Conservation (phyloP, 2,113 vertebrate genomes). For the Sminthopsis crassicaudata region DNA sequence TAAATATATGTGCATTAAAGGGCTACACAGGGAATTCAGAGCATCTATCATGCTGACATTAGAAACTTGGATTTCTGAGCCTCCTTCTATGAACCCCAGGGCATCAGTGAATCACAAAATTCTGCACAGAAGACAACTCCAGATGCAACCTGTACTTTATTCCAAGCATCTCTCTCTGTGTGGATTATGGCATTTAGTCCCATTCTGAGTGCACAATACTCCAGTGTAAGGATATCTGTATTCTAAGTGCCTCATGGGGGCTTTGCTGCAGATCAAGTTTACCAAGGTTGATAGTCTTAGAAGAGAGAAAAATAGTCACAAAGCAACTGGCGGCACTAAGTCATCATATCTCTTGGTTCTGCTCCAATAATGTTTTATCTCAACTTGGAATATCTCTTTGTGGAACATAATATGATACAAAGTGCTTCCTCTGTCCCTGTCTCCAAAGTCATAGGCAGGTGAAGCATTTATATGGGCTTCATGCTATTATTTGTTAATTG, state of each 20-base stretch:
- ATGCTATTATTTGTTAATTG: background rate
- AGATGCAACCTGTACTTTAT: background rate
- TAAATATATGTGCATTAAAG: background rate
- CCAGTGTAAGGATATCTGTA: background rate
- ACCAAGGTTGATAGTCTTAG: background rate
- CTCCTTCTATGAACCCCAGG: background rate
- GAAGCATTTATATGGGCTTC: background rate
- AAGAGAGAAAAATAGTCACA: background rate
- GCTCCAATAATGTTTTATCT: background rate
- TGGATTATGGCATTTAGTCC: background rate
- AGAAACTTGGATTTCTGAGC: background rate
- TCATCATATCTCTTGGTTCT: background rate
- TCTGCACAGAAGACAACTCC: background rate
- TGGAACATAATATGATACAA: background rate
- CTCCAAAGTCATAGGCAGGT: background rate
- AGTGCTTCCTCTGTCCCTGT: background rate
- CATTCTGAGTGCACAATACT: fast-evolving
- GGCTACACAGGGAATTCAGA: background rate
- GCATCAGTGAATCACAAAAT: background rate
- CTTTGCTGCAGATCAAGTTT: background rate
- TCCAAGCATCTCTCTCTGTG: background rate
- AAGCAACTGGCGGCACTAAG: too few relatives aligned
- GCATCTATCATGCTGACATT: too few relatives aligned
- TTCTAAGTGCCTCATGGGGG: background rate
- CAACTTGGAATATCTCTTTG: background rate